Evolutionary conservation across 2,888 invertebrate species (phyloP), one percentile per base, ranked within the genome.

Genomic region (Augochlorella aurata): DNA sequence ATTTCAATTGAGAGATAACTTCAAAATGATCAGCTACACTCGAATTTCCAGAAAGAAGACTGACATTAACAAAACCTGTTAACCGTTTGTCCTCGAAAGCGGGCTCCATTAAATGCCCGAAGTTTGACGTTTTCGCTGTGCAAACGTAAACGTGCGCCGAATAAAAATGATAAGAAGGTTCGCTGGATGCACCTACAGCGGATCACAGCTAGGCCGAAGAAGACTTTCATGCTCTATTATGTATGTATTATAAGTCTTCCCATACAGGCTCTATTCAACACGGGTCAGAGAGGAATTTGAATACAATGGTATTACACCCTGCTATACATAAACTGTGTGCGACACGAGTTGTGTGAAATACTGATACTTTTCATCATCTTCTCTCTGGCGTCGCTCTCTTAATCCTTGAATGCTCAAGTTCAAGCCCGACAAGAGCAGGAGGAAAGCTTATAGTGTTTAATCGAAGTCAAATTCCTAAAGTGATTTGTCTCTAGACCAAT

Each of bases 201-300:
- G 54, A 24, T 58, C 21, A 58, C 24, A 58, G 58, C 58, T 58
- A 24, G 58, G 24, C 14, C 14, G 58, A 58, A 38, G 14, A 49
- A 61, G 18, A 2, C 61, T 61, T 29, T 7, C 29, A 24, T 61
- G 16, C 61, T 18, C 29, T 29, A 16, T 61, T 61, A 61, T 61
- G 29, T 9, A 61, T 9, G 61, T n/a, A 52, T 52, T 61, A 61
- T 29, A 61, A 61, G 61, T 61, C 29, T 61, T 61, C 61, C 29
- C 29, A 9, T 29, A 9, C 61, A 29, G 61, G 24, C 61, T 61
- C 29, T 29, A 29, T 29, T 61, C 29, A 61, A 61, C 24, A 0
- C 61, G 61, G 29, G 18, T 61, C 61, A 61, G 24, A 61, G 61
- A 24, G 61, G 29, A 61, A 61, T 61, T 61, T 61, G 61, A 61